These are phyloP conservation scores for Diabrotica undecimpunctata DNA, from an alignment of 1,140 invertebrate genomes.

Conservation along the genomic window DNA sequence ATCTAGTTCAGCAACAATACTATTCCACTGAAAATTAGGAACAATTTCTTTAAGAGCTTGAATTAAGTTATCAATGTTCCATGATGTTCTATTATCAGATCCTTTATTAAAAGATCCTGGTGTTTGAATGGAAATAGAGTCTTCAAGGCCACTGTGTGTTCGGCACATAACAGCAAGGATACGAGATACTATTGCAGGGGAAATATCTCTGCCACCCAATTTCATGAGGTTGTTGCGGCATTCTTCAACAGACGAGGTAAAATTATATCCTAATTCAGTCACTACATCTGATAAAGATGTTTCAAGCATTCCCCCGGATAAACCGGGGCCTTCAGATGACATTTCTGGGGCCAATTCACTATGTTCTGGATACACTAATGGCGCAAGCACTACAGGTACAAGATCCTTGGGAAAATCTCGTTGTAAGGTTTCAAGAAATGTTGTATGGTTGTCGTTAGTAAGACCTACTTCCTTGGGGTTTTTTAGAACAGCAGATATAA, in stretches of 20 bases:
- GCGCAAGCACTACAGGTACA: slow-evolving; percentile 83
- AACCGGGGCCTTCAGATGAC: slow-evolving; percentile 51
- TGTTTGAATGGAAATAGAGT: slow-evolving; percentile 55
- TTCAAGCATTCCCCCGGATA: slow-evolving; percentile 61
- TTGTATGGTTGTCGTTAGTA: slow-evolving; percentile 67
- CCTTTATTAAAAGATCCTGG: slow-evolving; percentile 47
- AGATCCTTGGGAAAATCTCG: slow-evolving; percentile 83
- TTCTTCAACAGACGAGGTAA: slow-evolving; percentile 83
- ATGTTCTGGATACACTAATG: slow-evolving; percentile 77
- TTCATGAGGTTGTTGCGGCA: slow-evolving; percentile 79
- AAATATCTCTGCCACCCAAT: slow-evolving; percentile 69
- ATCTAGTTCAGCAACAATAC: slow-evolving; percentile 87
- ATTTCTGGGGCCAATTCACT: slow-evolving; percentile 69
- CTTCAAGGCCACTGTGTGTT: slow-evolving; percentile 70
- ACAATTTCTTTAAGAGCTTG: slow-evolving; percentile 85
- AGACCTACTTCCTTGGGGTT: slow-evolving; percentile 58
- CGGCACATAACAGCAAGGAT: slow-evolving; percentile 85
- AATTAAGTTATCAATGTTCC: slow-evolving; percentile 92
- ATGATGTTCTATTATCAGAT: slow-evolving; percentile 57
- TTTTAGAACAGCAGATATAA: slow-evolving; percentile 63
- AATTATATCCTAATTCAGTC: slow-evolving; percentile 81
- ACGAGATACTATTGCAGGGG: slow-evolving; percentile 76
- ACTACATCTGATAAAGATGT: slow-evolving; percentile 78
- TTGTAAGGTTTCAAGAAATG: slow-evolving; percentile 75
- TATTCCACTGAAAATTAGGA: slow-evolving; percentile 85